Base-by-base conservation (phyloP, 2,113 vertebrate species). In the Orientallactaga bullata region DNA sequence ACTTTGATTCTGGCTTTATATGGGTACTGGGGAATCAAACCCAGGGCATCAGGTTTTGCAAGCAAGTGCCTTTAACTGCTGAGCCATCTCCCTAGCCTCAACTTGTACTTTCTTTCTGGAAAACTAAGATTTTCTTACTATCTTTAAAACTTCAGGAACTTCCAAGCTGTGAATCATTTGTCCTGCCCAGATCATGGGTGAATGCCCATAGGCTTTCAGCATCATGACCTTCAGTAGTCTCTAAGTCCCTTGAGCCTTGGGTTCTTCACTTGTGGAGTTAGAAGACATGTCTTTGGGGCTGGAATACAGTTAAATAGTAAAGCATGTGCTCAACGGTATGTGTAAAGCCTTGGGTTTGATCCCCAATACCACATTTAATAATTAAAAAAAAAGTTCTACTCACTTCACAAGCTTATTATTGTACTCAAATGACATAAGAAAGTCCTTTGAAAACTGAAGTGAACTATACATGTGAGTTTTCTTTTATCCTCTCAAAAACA, bases 391-490 rank as follows among this genome's bases (percentile, higher is more conserved):
- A 65, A 87, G 26, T 65, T 32, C 68, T 63, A 51, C 11, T 71
- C 65, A 58, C 66, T 92, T 90, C 66, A 63, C 65, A 94, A 76
- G 88, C 65, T 91, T 92, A 88, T 88, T 85, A 74, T 35, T 26
- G 71, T 11, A 85, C 66, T 94, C 96, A 91, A 73, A 85, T 88
- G 66, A 80, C 95, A 86, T 51, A 81, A 94, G 92, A 74, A 92
- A 88, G 72, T n/a, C 39, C 63, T 69, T 85, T 85, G 60, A 83
- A 91, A 95, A 77, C 35, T 18, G 6, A 90, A 95, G 61, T 37
- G 35, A 71, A 80, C 71, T 86, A 47, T 6, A 20, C 42, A 37
- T 63, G 28, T 23, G 47, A 68, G 60, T 12, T 95, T 95, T 95
- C 66, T 94, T 88, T 82, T 80, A 42, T 80, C 55, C 65, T 88